phyloP scores from a whole-genome alignment of 2,113 vertebrate species.

The Trochalopteron elliotii region DNA sequence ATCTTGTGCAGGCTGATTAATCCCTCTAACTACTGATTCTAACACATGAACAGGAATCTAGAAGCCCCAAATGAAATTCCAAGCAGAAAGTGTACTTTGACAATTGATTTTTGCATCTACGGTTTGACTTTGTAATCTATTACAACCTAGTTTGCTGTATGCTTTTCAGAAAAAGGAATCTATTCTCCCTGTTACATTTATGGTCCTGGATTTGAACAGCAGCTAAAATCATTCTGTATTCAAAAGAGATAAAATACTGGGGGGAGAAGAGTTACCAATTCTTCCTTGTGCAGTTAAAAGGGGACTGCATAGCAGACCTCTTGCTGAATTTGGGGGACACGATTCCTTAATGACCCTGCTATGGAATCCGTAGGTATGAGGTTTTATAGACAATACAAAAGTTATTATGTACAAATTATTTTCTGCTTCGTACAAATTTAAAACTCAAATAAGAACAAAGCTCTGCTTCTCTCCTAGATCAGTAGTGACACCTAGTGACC shows the following conservation, averaged over 20 bases:
- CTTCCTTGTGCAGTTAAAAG: background rate
- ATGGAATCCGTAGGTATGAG: background rate
- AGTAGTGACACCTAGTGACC: conserved; percentile 71
- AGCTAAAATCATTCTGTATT: background rate
- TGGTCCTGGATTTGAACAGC: background rate
- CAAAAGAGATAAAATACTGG: background rate
- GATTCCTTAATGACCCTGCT: background rate
- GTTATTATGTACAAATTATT: background rate
- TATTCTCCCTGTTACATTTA: background rate
- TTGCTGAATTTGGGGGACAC: background rate
- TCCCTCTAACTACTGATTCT: background rate
- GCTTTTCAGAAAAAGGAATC: background rate
- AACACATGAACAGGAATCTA: background rate
- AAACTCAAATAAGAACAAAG: background rate
- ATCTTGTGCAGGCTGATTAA: background rate
- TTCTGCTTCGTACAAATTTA: background rate
- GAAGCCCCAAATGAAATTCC: background rate
- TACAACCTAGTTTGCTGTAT: background rate
- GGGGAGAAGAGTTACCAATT: background rate
- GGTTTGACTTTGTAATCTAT: background rate
- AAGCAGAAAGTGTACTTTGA: background rate
- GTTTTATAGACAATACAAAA: conserved; percentile 12
- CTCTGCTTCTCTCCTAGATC: conserved; percentile 46
- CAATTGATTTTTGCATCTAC: background rate
- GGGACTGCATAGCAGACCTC: background rate